A percentile compares a stretch with the other conserved stretches of the same genome.
Evolutionary conservation across 1,140 invertebrate species (phyloP).

Genomic region (Drosophila kikkawai): DNA sequence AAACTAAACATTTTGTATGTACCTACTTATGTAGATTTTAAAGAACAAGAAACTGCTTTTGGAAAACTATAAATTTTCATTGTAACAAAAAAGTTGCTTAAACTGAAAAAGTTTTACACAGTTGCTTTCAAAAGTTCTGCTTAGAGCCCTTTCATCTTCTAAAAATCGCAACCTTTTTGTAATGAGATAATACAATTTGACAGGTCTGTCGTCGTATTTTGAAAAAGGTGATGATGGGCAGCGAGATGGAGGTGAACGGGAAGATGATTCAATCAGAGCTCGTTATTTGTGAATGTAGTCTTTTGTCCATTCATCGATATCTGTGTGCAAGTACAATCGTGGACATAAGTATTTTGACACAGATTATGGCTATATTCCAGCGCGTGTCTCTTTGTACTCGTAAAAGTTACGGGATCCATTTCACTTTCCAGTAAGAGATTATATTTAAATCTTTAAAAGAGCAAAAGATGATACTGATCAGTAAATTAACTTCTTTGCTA

Average conservation of each 20-base stretch:
- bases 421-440: no score
- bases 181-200: slow-evolving; percentile 3
- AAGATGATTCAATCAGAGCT: slow-evolving; percentile 42
- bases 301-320: background rate
- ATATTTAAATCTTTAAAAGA: no score
- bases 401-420: no score
- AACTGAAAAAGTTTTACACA: background rate
- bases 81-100: background rate
- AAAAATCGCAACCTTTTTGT: slow-evolving; percentile 7
- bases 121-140: background rate
- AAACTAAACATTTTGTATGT: no score
- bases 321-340: background rate
- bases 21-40: no score
- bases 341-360: no score
- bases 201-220: slow-evolving; percentile 7
- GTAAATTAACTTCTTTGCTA: no score
- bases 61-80: background rate
- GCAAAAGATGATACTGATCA: no score
- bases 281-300: slow-evolving; percentile 25
- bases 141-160: background rate
- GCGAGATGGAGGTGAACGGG: slow-evolving; percentile 21
- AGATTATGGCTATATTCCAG: no score
- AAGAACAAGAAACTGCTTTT: no score
- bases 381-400: no score
- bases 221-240: slow-evolving; percentile 13